Conservation (phyloP, 2,113 vertebrate genomes). For the Chlamydotis undulata region DNA sequence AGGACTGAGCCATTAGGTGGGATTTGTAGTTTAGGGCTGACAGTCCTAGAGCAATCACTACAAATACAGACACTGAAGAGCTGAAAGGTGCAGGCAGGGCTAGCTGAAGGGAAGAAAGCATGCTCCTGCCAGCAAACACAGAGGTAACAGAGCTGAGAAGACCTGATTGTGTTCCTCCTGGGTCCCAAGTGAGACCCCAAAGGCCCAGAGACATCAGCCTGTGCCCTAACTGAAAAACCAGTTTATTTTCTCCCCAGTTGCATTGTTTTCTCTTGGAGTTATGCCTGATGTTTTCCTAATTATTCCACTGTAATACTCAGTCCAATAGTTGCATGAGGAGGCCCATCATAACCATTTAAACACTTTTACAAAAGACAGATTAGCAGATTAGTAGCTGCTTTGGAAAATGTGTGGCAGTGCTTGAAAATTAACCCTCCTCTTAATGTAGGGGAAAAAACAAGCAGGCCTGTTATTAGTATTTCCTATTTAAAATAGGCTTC, state of each 20-base stretch:
- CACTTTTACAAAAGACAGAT: constrained; percentile 39
- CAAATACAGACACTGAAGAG: neutral
- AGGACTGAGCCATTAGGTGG: neutral
- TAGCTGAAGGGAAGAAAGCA: neutral
- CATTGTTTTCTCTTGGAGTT: constrained; percentile 14
- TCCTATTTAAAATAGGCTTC: constrained; percentile 56
- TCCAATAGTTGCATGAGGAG: constrained; percentile 3
- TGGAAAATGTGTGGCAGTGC: constrained; percentile 28
- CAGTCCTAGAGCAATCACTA: no score
- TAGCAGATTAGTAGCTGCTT: constrained; percentile 43
- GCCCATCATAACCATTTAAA: neutral
- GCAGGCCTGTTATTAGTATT: constrained; percentile 53
- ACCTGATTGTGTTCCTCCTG: fast-evolving
- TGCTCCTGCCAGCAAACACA: neutral
- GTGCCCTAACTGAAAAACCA: neutral
- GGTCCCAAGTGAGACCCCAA: neutral
- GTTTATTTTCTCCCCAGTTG: neutral
- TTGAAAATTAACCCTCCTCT: constrained; percentile 45
- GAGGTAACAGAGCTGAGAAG: neutral
- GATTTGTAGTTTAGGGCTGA: neutral
- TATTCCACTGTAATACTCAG: constrained; percentile 8
- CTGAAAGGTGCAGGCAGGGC: neutral
- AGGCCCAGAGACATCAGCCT: neutral
- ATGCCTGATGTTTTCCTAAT: constrained; percentile 18
- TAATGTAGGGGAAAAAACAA: constrained; percentile 14